These are phyloP conservation scores for Aleiodes leptofemur DNA, from an alignment of 2,888 invertebrate genomes.

Conservation along the genomic window DNA sequence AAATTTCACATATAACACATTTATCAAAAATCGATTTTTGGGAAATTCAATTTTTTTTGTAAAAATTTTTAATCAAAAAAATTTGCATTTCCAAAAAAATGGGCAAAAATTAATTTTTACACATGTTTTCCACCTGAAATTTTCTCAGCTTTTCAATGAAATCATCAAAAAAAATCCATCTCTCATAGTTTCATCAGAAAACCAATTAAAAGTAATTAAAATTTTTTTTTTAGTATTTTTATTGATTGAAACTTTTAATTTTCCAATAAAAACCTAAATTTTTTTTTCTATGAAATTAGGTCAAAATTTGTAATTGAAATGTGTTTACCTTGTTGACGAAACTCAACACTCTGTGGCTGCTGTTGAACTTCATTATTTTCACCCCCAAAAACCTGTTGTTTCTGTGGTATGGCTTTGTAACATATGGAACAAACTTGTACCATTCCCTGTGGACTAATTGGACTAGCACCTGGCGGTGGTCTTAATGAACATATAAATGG, in stretches of 20 bases:
- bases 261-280: neutral
- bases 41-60: neutral
- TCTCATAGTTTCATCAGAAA: no score
- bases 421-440: conserved; percentile 92
- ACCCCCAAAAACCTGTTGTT: conserved; percentile 84
- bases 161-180: no score
- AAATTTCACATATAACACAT: no score
- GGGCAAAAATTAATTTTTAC: no score
- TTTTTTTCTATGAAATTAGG: no score
- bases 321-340: conserved; percentile 67
- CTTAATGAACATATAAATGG: conserved; percentile 90
- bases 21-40: no score
- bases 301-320: conserved; percentile 23
- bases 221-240: no score
- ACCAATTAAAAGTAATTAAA: no score
- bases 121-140: no score
- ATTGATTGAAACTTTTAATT: neutral
- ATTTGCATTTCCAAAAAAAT: no score
- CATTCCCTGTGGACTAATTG: conserved; percentile 92
- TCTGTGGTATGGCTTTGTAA: conserved; percentile 87
- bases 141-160: no score
- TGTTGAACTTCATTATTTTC: conserved; percentile 78
- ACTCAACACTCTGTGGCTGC: conserved; percentile 63
- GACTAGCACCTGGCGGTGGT: conserved; percentile 89
- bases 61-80: no score